Base-by-base conservation (phyloP, 2,888 invertebrate species). In the Leptopilina syphax region DNA sequence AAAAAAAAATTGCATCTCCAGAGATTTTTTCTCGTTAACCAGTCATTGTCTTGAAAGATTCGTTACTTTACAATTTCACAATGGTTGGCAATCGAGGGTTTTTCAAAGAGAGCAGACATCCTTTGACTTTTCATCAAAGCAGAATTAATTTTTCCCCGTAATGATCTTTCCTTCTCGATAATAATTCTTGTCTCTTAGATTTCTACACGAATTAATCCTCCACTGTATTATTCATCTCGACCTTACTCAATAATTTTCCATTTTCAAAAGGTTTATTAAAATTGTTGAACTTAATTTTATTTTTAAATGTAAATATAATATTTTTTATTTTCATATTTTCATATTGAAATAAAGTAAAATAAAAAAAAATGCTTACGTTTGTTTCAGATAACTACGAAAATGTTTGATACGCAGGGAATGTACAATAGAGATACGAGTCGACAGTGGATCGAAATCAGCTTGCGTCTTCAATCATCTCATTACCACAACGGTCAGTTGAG, bases 401-500 rank as follows among this genome's bases (percentile, higher is more conserved):
- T 57, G 76, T 76, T 73, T 80, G 78, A 83, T 84, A 79, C 85
- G 77, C 70, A 73, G n/a, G 73, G 73, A 73, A 41, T 34, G n/a
- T 73, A 73, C 34, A 73, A 77, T 77, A 84, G 80, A 47, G 93
- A 94, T 18, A 91, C 93, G 34, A 93, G 93, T 41, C 92, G 93
- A 4, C 93, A 93, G 80, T 94, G 94, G 93, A 94, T 94, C 84
- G 94, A 93, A 83, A 93, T 95, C 10, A 92, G 92, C 80, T 92
- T 95, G n/a, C 93, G 94, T 78, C 91, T 95, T 67, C 92, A 93
- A 83, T 93, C 94, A 34, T 93, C 93, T 80, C 93, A 95, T 87
- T 95, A 95, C 89, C 92, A 92, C 68, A 92, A 93, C 10, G 96
- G 95, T 0, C 93, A 95, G 82, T 92, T 96, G 89, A 93, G 95